phyloP scores from a whole-genome alignment of 2,797 vertebrate species.

The Coracias cyanogaster region DNA sequence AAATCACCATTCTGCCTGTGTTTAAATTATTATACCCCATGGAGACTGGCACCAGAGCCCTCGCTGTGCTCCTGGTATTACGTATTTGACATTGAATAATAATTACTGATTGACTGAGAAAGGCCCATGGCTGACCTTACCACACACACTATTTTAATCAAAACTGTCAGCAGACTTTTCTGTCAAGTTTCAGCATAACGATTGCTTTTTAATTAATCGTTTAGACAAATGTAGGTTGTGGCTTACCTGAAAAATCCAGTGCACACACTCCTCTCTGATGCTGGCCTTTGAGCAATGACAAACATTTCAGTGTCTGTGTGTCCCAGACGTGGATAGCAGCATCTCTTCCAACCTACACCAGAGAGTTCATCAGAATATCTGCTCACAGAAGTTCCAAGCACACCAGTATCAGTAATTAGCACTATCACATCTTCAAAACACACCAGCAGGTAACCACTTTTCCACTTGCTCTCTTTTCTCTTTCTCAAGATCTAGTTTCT shows the following conservation, averaged over 20 bases:
- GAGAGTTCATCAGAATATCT: background rate
- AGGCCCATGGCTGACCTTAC: background rate
- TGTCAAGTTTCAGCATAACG: background rate
- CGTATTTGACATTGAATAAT: background rate
- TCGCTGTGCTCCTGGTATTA: background rate
- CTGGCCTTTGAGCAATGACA: constrained; percentile 92
- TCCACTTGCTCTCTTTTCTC: background rate
- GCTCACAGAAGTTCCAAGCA: background rate
- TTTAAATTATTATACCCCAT: background rate
- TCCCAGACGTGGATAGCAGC: constrained; percentile 95
- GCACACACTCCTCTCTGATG: constrained; percentile 93
- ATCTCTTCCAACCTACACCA: constrained; percentile 92
- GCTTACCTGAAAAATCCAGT: constrained; percentile 92
- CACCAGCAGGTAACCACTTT: background rate
- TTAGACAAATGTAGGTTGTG: background rate
- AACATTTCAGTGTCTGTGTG: constrained; percentile 91
- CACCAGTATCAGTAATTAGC: background rate
- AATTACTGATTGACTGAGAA: rapidly evolving
- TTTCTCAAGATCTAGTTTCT: background rate
- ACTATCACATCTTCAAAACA: background rate
- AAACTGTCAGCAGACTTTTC: background rate
- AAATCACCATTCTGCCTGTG: background rate
- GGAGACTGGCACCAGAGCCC: background rate
- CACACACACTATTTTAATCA: background rate
- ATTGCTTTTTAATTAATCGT: background rate